Evolutionary conservation across 2,113 vertebrate species (phyloP).

Genomic region (Zapornia atra): DNA sequence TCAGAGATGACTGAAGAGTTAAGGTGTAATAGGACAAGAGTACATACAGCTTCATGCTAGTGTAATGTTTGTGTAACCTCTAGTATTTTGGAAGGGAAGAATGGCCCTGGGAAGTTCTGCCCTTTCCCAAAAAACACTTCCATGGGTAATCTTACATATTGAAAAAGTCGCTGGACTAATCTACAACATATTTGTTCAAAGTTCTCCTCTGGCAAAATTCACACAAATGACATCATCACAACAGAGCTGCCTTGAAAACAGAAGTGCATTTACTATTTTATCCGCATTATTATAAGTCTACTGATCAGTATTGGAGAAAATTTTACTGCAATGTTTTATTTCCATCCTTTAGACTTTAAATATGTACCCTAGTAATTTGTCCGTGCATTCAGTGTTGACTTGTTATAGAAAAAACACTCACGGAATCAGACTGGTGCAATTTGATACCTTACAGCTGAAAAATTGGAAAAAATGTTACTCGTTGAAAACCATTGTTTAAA

Average conservation of each 20-base stretch:
- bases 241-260: conserved; percentile 18
- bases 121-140: not conserved
- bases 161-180: conserved; percentile 32
- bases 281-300: not conserved
- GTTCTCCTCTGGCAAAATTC: conserved; percentile 12
- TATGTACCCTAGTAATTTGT: not conserved
- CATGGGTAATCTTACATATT: not conserved
- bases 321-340: not conserved
- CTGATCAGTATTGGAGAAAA: not conserved
- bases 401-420: conserved; percentile 45
- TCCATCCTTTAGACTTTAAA: not conserved
- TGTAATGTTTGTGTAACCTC: not conserved
- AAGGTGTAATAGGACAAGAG: not conserved
- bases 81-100: conserved; percentile 9
- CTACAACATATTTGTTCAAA: conserved; percentile 26
- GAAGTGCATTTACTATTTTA: not conserved
- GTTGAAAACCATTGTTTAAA: conserved; percentile 63
- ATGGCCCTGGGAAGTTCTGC: not conserved
- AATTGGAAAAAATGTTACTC: not conserved
- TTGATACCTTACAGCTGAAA: conserved; percentile 49
- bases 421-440: conserved; percentile 13
- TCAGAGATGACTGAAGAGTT: not conserved
- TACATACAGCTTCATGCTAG: not conserved
- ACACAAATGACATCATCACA: not conserved
- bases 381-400: conserved; percentile 14